Base-by-base conservation (phyloP, 1,140 invertebrate species). In the Drosophila lowei region DNA sequence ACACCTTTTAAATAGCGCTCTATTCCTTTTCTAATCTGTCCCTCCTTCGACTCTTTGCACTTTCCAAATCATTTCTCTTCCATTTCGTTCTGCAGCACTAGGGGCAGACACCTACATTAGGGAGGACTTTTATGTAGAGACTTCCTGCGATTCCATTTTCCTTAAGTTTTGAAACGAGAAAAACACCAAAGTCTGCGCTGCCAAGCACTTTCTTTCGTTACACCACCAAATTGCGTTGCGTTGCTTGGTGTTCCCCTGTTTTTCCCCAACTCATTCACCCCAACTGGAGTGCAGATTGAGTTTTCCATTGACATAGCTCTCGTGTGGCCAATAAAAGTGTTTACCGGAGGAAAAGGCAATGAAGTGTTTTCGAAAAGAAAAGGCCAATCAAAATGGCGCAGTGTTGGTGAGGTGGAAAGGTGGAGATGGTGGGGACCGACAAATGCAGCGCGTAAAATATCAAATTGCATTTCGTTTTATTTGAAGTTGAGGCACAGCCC, bases 381-480 rank as follows among this genome's bases (percentile, higher is more conserved):
- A 52, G 28, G 30, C 15, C 30, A 53, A n/a, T 42, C 25, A 41
- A 67, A 56, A 30, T 54, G 49, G 63, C 49, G 41, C 21, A 44
- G 43, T 8, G 11, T 42, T 8, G 7, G 34, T 4, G 11, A 11
- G 30, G 2, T 8, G 6, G 6, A 1, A 7, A 28, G 7, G 6
- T 28, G 28, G 9, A 11, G 30, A 13, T 38, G 34, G 4, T 13
- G 13, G 25, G 21, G 59, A 49, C 44, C 65, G 59, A 74, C 56
- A 55, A 62, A 74, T 77, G 67, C 60, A 73, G 62, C 66, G 80
- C 81, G 81, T 77, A 80, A 86, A 70, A 85, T 85, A 77, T 86
- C 71, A 85, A 85, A 85, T 86, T 85, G 80, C 66, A 84, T 73
- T 80, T 86, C 63, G 57, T 59, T 77, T 75, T 63, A 79, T 85